phyloP scores from a whole-genome alignment of 1,140 invertebrate species.

The Hetaerina americana region DNA sequence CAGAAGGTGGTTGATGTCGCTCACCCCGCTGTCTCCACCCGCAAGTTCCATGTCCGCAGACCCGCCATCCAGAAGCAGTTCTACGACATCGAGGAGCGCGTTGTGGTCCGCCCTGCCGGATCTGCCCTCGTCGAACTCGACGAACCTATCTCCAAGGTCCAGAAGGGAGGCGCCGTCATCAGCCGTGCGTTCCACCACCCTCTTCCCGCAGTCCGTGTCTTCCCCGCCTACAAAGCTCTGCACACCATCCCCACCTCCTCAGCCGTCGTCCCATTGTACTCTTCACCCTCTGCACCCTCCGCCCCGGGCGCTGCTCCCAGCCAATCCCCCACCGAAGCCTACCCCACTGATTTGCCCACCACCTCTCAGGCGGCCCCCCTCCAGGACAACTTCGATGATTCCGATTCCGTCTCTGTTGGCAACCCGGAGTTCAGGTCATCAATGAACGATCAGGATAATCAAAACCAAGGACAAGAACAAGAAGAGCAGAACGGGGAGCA shows the following conservation, averaged over 20 bases:
- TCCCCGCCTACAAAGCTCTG: constrained; percentile 5
- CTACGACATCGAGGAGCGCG: constrained; percentile 48
- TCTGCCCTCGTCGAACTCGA: constrained; percentile 45
- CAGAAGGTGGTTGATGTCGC: constrained; percentile 36
- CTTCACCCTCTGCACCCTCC: constrained; percentile 1
- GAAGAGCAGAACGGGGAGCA: constrained; percentile 6
- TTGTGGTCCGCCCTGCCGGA: constrained; percentile 45
- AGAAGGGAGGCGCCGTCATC: constrained; percentile 31
- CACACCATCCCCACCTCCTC: constrained; percentile 8
- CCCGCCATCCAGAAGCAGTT: constrained; percentile 51
- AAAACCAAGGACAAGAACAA: constrained; percentile 2
- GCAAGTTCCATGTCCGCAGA: constrained; percentile 36
- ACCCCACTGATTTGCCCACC: constrained; percentile 6
- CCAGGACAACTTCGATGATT: constrained; percentile 8
- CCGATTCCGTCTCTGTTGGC: constrained; percentile 8
- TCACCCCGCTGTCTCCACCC: constrained; percentile 35
- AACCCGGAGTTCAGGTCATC: constrained; percentile 5
- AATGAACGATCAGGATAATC: constrained; percentile 10
- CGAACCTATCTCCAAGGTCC: constrained; percentile 42
- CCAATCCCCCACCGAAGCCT: not conserved
- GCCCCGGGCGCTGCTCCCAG: not conserved
- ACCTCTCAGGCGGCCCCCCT: constrained; percentile 14
- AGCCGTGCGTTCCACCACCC: constrained; percentile 4
- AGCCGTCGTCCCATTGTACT: not conserved
- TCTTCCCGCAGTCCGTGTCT: constrained; percentile 12